Percentiles rank a stretch among this genome's conserved stretches.
Evolutionary conservation across 2,113 vertebrate genomes (phyloP).

Genomic region (Mormyrus lacerda): DNA sequence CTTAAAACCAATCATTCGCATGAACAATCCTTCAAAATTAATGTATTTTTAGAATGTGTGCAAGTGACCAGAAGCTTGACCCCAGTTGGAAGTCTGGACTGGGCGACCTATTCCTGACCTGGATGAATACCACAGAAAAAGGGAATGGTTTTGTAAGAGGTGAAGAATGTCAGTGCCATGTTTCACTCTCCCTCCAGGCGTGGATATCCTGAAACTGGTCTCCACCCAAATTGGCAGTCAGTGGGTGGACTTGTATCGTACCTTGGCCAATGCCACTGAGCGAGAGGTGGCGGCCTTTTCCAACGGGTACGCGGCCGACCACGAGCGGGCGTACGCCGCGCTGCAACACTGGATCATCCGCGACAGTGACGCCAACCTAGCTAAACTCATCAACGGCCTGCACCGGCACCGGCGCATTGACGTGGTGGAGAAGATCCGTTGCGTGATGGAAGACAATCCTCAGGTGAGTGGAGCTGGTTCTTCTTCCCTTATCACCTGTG

Average conservation of each 20-base stretch:
- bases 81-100: not conserved
- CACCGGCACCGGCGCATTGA: constrained; percentile 86
- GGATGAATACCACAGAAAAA: not conserved
- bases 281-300: constrained; percentile 86
- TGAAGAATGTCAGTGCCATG: not conserved
- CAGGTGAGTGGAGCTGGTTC: constrained; percentile 58
- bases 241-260: constrained; percentile 92
- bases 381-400: constrained; percentile 85
- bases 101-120: not conserved
- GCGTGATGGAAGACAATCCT: constrained; percentile 87
- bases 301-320: constrained; percentile 76
- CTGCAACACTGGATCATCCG: constrained; percentile 94
- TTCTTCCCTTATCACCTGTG: not conserved
- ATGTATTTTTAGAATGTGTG: not conserved
- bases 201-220: constrained; percentile 90
- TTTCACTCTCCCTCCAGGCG: constrained; percentile 58
- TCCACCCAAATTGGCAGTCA: constrained; percentile 85
- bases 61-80: not conserved
- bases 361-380: constrained; percentile 87
- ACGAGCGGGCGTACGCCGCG: constrained; percentile 82
- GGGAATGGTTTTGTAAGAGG: not conserved
- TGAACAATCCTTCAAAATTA: not conserved
- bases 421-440: constrained; percentile 91
- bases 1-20: not conserved
- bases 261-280: constrained; percentile 82